Evolutionary conservation across 1,140 invertebrate species (phyloP).

Genomic region (Euura lappo): DNA sequence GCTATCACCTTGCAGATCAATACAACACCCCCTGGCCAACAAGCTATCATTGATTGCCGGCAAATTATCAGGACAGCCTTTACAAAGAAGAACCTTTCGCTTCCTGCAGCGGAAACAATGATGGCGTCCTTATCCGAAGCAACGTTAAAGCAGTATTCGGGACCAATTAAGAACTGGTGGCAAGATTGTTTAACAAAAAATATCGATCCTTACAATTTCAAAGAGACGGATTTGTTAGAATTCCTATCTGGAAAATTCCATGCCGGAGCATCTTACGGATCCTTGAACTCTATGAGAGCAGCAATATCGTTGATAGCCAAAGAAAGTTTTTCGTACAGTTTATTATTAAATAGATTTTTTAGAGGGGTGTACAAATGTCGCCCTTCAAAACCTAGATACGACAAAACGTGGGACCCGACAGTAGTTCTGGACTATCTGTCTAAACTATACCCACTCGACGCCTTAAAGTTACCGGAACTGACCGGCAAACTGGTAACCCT

Average conservation of each 20-base stretch:
- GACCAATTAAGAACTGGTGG: conserved; percentile 20
- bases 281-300: not conserved
- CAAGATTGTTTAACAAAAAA: not conserved
- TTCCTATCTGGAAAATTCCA: conserved; percentile 24
- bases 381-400: not conserved
- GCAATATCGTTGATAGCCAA: not conserved
- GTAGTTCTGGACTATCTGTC: conserved; percentile 16
- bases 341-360: conserved; percentile 2
- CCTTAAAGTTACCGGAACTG: conserved; percentile 19
- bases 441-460: conserved; percentile 10
- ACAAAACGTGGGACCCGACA: not conserved
- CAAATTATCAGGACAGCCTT: conserved; percentile 20
- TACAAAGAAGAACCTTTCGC: conserved; percentile 12
- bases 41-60: conserved; percentile 22
- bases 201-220: conserved; percentile 1
- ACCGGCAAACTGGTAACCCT: conserved; percentile 24
- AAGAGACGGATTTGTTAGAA: conserved; percentile 9
- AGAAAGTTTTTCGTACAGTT: not conserved
- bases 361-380: not conserved
- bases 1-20: conserved; percentile 13
- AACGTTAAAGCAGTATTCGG: conserved; percentile 20
- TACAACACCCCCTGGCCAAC: conserved; percentile 12
- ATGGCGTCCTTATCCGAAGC: conserved; percentile 17
- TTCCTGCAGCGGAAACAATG: conserved; percentile 19
- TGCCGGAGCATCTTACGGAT: not conserved